phyloP scores from a whole-genome alignment of 2,797 vertebrate genomes.

The Aulostomus chinensis region DNA sequence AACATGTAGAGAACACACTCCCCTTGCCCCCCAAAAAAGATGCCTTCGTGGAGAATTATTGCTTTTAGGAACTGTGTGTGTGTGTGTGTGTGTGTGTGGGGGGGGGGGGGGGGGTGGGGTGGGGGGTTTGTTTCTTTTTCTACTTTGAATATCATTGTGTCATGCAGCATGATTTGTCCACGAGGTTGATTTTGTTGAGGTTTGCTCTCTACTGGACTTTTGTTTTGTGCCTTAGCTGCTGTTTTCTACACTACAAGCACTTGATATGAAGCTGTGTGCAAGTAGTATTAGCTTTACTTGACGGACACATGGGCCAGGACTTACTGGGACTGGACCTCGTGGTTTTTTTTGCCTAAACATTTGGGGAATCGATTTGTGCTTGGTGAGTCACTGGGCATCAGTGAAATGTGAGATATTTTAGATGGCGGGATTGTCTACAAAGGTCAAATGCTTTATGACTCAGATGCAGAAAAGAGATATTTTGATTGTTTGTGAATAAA shows the following conservation, averaged over 20 bases:
- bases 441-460: constrained; percentile 17
- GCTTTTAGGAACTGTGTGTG: neutral
- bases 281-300: constrained; percentile 10
- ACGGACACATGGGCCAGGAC: constrained; percentile 5
- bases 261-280: constrained; percentile 22
- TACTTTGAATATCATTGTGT: constrained; percentile 15
- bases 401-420: constrained; percentile 13
- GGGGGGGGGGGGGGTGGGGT: too few species aligned
- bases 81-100: too few species aligned
- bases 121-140: constrained; percentile 14
- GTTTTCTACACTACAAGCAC: constrained; percentile 35
- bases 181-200: constrained; percentile 7
- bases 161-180: constrained; percentile 18
- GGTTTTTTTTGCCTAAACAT: constrained; percentile 14
- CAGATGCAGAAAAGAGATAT: constrained; percentile 4
- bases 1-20: neutral
- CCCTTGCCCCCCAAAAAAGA: neutral
- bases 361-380: constrained; percentile 8
- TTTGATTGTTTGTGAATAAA: constrained; percentile 25
- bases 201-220: constrained; percentile 31
- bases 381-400: constrained; percentile 9
- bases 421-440: neutral
- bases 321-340: constrained; percentile 21
- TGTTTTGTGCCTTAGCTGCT: constrained; percentile 63
- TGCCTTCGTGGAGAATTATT: constrained; percentile 16